phyloP scores from a whole-genome alignment of 1,140 invertebrate genomes.

The Drosophila repletoides region DNA sequence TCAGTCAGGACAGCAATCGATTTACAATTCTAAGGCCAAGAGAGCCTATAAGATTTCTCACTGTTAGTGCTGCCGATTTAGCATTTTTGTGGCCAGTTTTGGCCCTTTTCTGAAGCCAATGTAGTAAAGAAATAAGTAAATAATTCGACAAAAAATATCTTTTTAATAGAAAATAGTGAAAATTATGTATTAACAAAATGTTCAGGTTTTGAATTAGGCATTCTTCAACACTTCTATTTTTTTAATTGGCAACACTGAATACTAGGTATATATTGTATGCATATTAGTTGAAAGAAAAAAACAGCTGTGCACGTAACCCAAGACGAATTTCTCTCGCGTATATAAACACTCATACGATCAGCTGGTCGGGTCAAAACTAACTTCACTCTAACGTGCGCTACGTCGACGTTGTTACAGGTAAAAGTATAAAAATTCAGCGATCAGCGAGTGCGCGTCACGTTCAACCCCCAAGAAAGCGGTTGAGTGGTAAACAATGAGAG shows the following conservation, averaged over 20 bases:
- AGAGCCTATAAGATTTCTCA: too few relatives aligned
- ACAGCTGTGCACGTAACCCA: constrained; percentile 37
- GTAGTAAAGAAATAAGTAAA: too few relatives aligned
- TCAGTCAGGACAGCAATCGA: background rate
- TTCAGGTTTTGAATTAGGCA: too few relatives aligned
- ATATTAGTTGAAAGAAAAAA: constrained; percentile 7
- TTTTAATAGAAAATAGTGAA: too few relatives aligned
- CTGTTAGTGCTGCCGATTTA: too few relatives aligned
- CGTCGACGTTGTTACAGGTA: constrained; percentile 25
- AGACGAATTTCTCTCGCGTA: constrained; percentile 10
- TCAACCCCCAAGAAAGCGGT: constrained; percentile 25
- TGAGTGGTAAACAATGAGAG: background rate
- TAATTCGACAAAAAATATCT: too few relatives aligned
- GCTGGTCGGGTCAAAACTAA: constrained; percentile 49
- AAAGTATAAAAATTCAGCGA: constrained; percentile 15
- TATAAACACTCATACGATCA: constrained; percentile 43
- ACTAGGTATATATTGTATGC: too few relatives aligned
- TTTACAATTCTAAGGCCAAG: background rate
- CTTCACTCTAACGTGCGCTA: constrained; percentile 13
- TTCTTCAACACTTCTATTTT: too few relatives aligned
- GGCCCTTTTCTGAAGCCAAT: too few relatives aligned
- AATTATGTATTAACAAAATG: too few relatives aligned
- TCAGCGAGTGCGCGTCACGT: constrained; percentile 10
- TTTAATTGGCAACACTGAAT: too few relatives aligned
- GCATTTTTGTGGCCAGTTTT: too few relatives aligned